Conservation (phyloP, 2,113 vertebrate species). For the Nycticryphes semicollaris region DNA sequence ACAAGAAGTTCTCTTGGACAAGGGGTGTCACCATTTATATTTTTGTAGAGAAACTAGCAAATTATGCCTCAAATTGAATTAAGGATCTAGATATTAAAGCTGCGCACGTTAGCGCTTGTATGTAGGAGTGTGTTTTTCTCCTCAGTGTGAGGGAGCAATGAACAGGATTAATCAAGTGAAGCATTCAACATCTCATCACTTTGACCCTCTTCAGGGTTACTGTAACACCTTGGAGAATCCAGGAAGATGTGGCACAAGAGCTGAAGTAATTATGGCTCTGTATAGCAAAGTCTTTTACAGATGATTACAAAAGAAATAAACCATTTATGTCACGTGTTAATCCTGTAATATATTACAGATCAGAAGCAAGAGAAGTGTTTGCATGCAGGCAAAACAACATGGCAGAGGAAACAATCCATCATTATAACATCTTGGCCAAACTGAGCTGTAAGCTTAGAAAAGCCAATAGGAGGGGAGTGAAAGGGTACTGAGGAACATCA, state of each 20-base stretch:
- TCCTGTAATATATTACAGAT: not conserved
- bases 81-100: not conserved
- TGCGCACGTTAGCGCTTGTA: not conserved
- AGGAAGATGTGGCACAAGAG: not conserved
- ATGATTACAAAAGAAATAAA: not conserved
- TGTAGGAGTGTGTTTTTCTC: not conserved
- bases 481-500: not conserved
- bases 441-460: not conserved
- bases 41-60: not conserved
- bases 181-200: not conserved
- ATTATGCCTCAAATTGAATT: not conserved
- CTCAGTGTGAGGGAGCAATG: not conserved
- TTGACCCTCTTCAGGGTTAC: not conserved
- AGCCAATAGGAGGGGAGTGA: not conserved
- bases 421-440: not conserved
- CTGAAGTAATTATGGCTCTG: not conserved
- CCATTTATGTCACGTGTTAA: not conserved
- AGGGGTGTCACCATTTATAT: not conserved
- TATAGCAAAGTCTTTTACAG: not conserved
- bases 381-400: not conserved
- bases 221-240: not conserved
- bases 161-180: not conserved
- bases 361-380: not conserved
- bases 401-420: not conserved
- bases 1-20: not conserved